Evolutionary conservation across 2,113 vertebrate genomes (phyloP).

Genomic region (Eulemur macaco): DNA sequence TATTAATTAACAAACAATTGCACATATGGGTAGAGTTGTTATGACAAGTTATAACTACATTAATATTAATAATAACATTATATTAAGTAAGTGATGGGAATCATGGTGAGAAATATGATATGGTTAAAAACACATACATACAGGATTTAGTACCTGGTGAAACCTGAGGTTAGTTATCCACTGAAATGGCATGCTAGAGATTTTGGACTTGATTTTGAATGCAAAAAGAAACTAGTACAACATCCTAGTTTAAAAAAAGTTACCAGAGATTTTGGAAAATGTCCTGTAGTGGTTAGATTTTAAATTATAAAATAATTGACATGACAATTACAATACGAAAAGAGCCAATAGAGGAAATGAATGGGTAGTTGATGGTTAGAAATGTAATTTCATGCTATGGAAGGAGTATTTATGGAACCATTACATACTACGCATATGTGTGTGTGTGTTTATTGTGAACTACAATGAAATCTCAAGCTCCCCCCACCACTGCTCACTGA

Average conservation of each 20-base stretch:
- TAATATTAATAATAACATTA: neutral
- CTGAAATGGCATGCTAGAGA: neutral
- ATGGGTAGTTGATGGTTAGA: neutral
- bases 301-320: neutral
- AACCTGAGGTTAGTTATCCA: neutral
- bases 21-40: neutral
- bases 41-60: neutral
- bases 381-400: neutral
- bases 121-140: neutral
- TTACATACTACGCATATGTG: neutral
- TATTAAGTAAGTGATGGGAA: neutral
- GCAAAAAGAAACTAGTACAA: neutral
- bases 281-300: neutral
- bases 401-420: neutral
- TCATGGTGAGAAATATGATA: neutral
- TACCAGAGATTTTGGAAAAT: neutral
- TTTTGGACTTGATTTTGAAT: neutral
- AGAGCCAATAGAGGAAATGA: neutral
- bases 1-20: neutral
- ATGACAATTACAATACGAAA: neutral
- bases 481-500: too few species aligned
- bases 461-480: too few species aligned
- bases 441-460: too few species aligned
- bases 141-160: neutral
- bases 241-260: neutral